Percentiles rank a stretch among this genome's conserved stretches.
Conservation (phyloP, 2,888 invertebrate genomes). For the Conistra vaccinii region DNA sequence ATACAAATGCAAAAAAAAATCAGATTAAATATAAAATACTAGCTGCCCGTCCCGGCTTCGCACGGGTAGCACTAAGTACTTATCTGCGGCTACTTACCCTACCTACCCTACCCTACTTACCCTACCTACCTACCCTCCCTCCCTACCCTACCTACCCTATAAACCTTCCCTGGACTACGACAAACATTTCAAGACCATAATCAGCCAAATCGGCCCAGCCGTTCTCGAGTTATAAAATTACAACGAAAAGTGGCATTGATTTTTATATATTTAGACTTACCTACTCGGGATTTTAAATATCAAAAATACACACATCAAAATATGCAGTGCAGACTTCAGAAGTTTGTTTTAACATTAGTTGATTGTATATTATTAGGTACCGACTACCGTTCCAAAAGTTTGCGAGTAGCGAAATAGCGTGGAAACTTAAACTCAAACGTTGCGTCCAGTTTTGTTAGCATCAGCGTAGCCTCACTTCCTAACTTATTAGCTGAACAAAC, state of each 20-base stretch:
- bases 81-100: too few relatives aligned
- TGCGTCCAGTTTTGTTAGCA: slow-evolving; percentile 59
- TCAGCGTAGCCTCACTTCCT: slow-evolving; percentile 53
- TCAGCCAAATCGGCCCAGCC: too few relatives aligned
- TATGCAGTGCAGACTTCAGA: background rate
- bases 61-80: too few relatives aligned
- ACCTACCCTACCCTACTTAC: too few relatives aligned
- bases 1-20: background rate
- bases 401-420: slow-evolving; percentile 54
- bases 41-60: too few relatives aligned
- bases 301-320: background rate
- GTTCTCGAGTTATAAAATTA: too few relatives aligned
- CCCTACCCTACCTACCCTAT: too few relatives aligned
- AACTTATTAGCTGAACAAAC: slow-evolving; percentile 70
- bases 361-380: slow-evolving; percentile 6
- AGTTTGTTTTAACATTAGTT: slow-evolving; percentile 5
- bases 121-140: too few relatives aligned
- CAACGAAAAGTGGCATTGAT: too few relatives aligned
- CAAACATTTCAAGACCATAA: too few relatives aligned
- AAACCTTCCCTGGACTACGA: too few relatives aligned
- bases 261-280: too few relatives aligned
- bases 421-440: slow-evolving; percentile 71
- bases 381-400: slow-evolving; percentile 24
- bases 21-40: background rate
- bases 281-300: background rate